Conservation (phyloP, 1,140 invertebrate species). For the Monomorium pharaonis region DNA sequence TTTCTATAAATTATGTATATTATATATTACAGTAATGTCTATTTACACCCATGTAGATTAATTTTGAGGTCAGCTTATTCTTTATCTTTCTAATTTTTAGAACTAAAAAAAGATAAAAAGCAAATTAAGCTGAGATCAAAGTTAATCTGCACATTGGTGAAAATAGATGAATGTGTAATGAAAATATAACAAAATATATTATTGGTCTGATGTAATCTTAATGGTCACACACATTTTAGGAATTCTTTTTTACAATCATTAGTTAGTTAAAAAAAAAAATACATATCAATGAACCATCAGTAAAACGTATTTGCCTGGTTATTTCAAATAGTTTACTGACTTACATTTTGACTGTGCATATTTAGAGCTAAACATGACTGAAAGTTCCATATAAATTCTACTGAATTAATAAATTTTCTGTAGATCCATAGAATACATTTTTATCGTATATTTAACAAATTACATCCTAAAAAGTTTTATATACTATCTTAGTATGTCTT, state of each 20-base stretch:
- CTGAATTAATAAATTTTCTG: background rate
- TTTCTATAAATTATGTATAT: background rate
- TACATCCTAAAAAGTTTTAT: background rate
- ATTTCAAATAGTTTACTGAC: background rate
- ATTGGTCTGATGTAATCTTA: background rate
- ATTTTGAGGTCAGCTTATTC: no score
- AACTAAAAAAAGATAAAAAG: no score
- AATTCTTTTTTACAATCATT: conserved; percentile 29
- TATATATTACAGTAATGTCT: no score
- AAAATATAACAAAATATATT: background rate
- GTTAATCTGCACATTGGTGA: no score
- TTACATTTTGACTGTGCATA: background rate
- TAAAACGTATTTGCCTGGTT: conserved; percentile 4
- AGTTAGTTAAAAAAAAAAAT: conserved; percentile 21
- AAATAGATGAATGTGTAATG: background rate
- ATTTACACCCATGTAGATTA: no score
- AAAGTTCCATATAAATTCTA: conserved; percentile 7
- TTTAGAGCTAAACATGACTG: conserved; percentile 34
- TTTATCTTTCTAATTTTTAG: no score
- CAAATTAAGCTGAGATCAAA: no score
- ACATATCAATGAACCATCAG: conserved; percentile 34
- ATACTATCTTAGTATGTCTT: background rate
- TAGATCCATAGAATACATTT: background rate
- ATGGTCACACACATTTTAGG: conserved; percentile 24
- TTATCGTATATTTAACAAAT: background rate